Evolutionary conservation across 53 echinoderm and acorn worm genomes (phyloP).

Genomic region (Apostichopus leukothele): DNA sequence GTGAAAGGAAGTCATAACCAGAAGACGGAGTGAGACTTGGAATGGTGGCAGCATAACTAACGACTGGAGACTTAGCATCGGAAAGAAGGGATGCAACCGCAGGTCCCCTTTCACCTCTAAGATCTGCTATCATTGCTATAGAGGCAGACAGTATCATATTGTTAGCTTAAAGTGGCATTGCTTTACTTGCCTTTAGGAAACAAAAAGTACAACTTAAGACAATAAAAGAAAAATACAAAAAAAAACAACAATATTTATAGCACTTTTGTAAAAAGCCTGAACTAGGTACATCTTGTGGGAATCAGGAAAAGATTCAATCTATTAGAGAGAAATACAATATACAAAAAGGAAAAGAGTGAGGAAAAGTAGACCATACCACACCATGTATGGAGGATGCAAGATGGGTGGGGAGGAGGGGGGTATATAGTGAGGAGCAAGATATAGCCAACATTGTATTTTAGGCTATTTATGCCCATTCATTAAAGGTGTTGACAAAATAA

Average conservation of each 20-base stretch:
- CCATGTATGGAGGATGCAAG: no score
- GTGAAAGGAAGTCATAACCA: slow-evolving; percentile 60
- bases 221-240: no score
- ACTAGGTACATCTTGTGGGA: no score
- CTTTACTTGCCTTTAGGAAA: not conserved
- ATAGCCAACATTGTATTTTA: no score
- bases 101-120: slow-evolving; percentile 36
- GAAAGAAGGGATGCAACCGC: slow-evolving; percentile 62
- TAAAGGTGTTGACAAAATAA: not conserved
- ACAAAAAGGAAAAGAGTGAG: no score
- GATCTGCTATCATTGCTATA: slow-evolving; percentile 58
- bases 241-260: not conserved
- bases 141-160: not conserved
- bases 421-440: no score
- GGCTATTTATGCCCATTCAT: no score
- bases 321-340: no score
- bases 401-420: no score
- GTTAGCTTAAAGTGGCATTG: not conserved
- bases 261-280: not conserved
- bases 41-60: slow-evolving; percentile 69
- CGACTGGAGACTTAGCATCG: slow-evolving; percentile 66
- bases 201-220: not conserved
- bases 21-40: slow-evolving; percentile 45
- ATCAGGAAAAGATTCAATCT: no score
- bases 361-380: no score